Evolutionary conservation across 2,888 invertebrate species (phyloP).

Genomic region (Carpatolechia fugitivella): DNA sequence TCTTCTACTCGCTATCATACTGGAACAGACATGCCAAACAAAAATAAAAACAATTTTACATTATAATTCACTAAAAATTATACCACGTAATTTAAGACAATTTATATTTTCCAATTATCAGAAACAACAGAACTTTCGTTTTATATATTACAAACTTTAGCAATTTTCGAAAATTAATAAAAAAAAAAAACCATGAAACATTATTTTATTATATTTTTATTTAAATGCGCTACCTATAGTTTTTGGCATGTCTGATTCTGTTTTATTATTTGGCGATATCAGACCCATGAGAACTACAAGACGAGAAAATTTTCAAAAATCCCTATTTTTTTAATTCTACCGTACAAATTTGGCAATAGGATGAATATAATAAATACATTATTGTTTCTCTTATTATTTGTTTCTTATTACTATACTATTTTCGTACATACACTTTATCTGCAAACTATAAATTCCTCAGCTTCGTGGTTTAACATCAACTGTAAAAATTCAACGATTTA

Average conservation of each 20-base stretch:
- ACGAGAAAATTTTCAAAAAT: slow-evolving; percentile 60
- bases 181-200: too few species aligned
- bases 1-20: slow-evolving; percentile 66
- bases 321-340: slow-evolving; percentile 59
- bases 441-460: slow-evolving; percentile 71
- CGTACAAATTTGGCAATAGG: slow-evolving; percentile 69
- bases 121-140: too few species aligned
- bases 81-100: too few species aligned
- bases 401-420: slow-evolving; percentile 45
- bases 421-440: slow-evolving; percentile 33
- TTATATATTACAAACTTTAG: too few species aligned
- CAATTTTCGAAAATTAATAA: too few species aligned
- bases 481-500: slow-evolving; percentile 39
- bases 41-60: neutral
- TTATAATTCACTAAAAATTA: too few species aligned
- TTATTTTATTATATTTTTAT: too few species aligned
- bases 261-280: slow-evolving; percentile 37
- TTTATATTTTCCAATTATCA: too few species aligned
- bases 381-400: slow-evolving; percentile 49
- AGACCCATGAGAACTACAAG: slow-evolving; percentile 64
- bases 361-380: slow-evolving; percentile 54
- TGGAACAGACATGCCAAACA: slow-evolving; percentile 17
- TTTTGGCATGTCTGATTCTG: slow-evolving; percentile 46
- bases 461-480: slow-evolving; percentile 42
- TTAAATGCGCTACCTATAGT: slow-evolving; percentile 36